Base-by-base conservation (phyloP, 2,888 invertebrate species). In the Choristoneura rosaceana region DNA sequence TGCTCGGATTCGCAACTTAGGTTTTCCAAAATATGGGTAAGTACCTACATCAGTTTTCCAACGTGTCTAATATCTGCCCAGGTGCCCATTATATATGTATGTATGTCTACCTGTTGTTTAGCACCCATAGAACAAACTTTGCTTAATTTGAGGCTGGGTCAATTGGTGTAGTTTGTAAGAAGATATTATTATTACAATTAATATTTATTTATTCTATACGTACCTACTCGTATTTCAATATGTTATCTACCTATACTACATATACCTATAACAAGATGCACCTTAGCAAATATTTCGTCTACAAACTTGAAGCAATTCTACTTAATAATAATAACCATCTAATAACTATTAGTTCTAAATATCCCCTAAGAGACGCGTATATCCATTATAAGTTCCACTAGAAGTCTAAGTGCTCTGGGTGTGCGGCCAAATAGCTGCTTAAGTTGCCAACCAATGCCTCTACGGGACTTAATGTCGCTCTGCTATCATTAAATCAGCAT, bases 321-420 rank as follows among this genome's bases (percentile, higher is more conserved):
- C 68, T 50, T 74, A 74, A 70, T 71, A 52, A 52, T 17, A 14
- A n/a, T 47, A 43, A 43, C 74, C 69, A 65, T 43, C 69, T 62
- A 74, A 71, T 76, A 74, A 71, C 73, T 55, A 73, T 74, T 64
- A 74, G 71, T 73, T 69, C 71, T 78, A 76, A 83, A 87, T 86
- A 81, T 76, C 80, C 79, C 88, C 84, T 75, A 52, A 74, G 87
- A 84, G 87, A 81, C 82, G 79, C 79, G 80, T 84, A 80, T 79
- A 82, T 83, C 81, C 83, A 86, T 87, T 87, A 86, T 78, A 83
- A 86, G 82, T 87, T 85, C 80, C 79, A 76, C 76, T 81, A 82
- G 82, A 79, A 79, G 73, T 69, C 77, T 77, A 79, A 80, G 77
- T 78, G 76, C 74, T 76, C 70, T 73, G 69, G 75, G 76, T 78